Conservation (phyloP, 2,113 vertebrate genomes). For the Mionectes macconnelli region DNA sequence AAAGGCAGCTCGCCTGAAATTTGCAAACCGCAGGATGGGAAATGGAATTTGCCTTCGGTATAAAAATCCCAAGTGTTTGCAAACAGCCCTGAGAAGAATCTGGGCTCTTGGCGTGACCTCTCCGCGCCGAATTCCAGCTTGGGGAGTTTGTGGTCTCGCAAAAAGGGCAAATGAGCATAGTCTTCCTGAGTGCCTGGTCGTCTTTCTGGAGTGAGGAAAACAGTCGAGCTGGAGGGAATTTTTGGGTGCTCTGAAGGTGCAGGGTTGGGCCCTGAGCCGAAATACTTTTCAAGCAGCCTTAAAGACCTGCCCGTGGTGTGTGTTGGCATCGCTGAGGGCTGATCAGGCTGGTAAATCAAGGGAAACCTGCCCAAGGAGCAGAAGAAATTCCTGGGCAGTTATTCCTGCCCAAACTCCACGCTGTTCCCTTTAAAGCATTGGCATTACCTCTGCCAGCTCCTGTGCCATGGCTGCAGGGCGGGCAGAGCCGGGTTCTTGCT, state of each 20-base stretch:
- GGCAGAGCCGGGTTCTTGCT: neutral
- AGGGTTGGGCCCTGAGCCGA: neutral
- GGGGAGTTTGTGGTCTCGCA: slow-evolving; percentile 15
- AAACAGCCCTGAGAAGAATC: slow-evolving; percentile 54
- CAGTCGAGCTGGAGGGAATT: neutral
- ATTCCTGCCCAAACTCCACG: neutral
- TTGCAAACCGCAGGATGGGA: slow-evolving; percentile 50
- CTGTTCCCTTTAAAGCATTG: neutral
- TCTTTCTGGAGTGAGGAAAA: neutral
- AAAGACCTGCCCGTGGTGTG: fast-evolving
- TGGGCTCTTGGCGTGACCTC: slow-evolving; percentile 23
- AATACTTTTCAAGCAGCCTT: neutral
- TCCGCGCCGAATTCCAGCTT: neutral
- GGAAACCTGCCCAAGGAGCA: neutral
- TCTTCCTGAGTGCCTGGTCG: neutral
- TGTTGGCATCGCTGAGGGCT: neutral
- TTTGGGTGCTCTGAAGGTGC: neutral
- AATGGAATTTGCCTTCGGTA: slow-evolving; percentile 49
- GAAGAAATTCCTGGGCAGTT: neutral
- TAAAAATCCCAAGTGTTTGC: slow-evolving; percentile 55
- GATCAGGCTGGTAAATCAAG: neutral
- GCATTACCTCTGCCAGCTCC: neutral
- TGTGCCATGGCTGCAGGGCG: fast-evolving
- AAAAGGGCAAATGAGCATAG: neutral
- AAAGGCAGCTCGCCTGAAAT: slow-evolving; percentile 20